These are phyloP conservation scores for Engraulis encrasicolus DNA, from an alignment of 2,113 vertebrate genomes.

Conservation along the genomic window DNA sequence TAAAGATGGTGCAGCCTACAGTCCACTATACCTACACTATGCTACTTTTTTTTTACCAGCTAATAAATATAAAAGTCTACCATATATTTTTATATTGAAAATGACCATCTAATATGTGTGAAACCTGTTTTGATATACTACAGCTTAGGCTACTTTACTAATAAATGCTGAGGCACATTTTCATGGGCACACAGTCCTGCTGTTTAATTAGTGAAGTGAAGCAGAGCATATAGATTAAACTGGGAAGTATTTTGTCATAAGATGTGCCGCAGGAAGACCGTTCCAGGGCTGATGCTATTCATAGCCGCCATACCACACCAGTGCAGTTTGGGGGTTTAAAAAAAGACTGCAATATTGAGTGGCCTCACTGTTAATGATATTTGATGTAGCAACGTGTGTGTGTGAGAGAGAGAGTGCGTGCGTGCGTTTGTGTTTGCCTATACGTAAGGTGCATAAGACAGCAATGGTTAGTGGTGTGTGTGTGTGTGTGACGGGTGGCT, in stretches of 20 bases:
- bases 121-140: neutral
- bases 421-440: neutral
- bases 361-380: conserved; percentile 59
- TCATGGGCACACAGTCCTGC: neutral
- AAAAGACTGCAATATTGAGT: conserved; percentile 17
- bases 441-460: too few species aligned
- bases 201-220: conserved; percentile 18
- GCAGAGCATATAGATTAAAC: neutral
- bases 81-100: neutral
- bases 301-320: neutral
- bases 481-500: neutral
- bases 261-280: neutral
- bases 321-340: conserved; percentile 13
- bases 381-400: conserved; percentile 65
- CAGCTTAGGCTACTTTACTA: neutral
- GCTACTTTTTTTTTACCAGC: neutral
- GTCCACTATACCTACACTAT: neutral
- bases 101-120: neutral
- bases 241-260: neutral
- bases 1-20: too few species aligned
- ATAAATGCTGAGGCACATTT: neutral
- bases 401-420: neutral
- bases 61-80: neutral
- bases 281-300: neutral
- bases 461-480: neutral